A percentile compares a stretch with the other conserved stretches of the same genome.
phyloP scores from a whole-genome alignment of 1,140 invertebrate genomes.

The Drosophila melanogaster region Release_6_plus_ISO1_MT NT_037436.4:10098001-10098500 shows the following conservation, averaged over 20 bases:
- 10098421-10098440: not conserved
- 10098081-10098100: constrained; percentile 9
- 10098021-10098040: constrained; percentile 37
- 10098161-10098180: constrained; percentile 6
- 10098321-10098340: not conserved
- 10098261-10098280: constrained; percentile 16
- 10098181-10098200: constrained; percentile 6
- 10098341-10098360: not conserved
- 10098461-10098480: not conserved
- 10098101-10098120: constrained; percentile 17
- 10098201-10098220: constrained; percentile 3
- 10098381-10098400: constrained; percentile 2
- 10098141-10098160: constrained; percentile 3
- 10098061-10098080: not conserved
- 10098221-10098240: not conserved
- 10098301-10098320: not conserved
- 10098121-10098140: constrained; percentile 14
- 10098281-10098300: not conserved
- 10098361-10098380: not conserved
- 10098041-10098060: not conserved
- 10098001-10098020: constrained; percentile 11
- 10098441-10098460: not conserved
- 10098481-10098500: not conserved
- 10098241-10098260: constrained; percentile 12
- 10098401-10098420: constrained; percentile 5